phyloP scores from a whole-genome alignment of 2,797 vertebrate species.

The Molothrus ater region DNA sequence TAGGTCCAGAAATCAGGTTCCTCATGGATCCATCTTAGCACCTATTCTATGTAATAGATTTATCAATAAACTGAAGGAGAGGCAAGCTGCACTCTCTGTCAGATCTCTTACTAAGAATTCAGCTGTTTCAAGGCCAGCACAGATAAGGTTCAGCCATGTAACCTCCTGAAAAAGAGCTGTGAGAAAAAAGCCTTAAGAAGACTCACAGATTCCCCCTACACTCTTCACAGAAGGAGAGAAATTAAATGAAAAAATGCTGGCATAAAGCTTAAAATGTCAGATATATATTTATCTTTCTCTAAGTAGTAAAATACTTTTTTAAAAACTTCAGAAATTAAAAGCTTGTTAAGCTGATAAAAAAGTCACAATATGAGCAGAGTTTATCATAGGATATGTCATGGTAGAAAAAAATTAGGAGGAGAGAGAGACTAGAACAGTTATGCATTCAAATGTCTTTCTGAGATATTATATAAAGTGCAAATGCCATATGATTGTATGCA shows the following conservation, averaged over 20 bases:
- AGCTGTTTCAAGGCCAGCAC: neutral
- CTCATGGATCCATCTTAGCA: neutral
- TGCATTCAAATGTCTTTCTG: neutral
- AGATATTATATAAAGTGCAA: neutral
- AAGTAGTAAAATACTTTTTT: neutral
- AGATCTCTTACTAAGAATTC: neutral
- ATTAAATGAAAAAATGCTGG: neutral
- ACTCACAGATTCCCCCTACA: neutral
- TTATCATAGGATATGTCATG: neutral
- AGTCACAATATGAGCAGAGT: neutral
- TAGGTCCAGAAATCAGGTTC: neutral
- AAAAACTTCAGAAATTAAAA: neutral
- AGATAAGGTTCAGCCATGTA: neutral
- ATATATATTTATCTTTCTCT: neutral
- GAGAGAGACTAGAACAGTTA: neutral
- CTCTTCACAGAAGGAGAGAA: neutral
- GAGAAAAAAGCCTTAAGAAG: neutral
- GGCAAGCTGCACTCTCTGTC: neutral
- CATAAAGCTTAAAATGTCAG: neutral
- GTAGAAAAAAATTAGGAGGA: neutral
- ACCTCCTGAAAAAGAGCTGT: neutral
- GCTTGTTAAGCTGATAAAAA: neutral
- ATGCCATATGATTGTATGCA: neutral
- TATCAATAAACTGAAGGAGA: neutral
- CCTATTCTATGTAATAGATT: neutral